Percentiles rank a stretch among this genome's conserved stretches.
Conservation (phyloP, 2,797 vertebrate species). For the Mormyrops attenuatus region DNA sequence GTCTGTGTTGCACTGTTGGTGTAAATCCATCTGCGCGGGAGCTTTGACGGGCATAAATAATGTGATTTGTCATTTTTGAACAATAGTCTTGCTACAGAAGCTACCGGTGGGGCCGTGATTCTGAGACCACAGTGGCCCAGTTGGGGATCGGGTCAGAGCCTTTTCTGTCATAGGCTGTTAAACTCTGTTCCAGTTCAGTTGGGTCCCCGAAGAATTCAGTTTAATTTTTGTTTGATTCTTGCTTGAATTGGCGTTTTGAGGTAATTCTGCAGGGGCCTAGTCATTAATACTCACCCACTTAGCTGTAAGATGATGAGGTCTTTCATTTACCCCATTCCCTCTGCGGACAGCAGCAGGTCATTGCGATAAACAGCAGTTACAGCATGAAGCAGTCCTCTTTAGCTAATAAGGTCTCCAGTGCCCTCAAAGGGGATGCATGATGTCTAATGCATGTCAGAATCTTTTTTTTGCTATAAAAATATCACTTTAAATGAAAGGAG, state of each 20-base stretch:
- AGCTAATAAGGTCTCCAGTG: neutral
- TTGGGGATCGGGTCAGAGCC: neutral
- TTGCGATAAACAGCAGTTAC: neutral
- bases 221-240: neutral
- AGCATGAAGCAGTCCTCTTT: neutral
- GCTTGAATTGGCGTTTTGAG: neutral
- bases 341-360: neutral
- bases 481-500: neutral
- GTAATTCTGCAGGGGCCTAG: neutral
- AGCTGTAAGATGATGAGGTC: neutral
- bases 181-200: neutral
- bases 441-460: neutral
- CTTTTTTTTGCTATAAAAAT: neutral
- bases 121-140: neutral
- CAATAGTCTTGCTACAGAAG: neutral
- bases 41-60: neutral
- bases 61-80: neutral
- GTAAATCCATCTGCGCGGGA: neutral
- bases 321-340: neutral
- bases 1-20: neutral
- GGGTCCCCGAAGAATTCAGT: neutral
- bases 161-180: neutral
- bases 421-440: neutral
- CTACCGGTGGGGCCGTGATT: no score
- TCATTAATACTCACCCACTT: slow-evolving; percentile 10